These are phyloP conservation scores for Drosophila kanapiae DNA, from an alignment of 1,140 invertebrate genomes.

Conservation along the genomic window DNA sequence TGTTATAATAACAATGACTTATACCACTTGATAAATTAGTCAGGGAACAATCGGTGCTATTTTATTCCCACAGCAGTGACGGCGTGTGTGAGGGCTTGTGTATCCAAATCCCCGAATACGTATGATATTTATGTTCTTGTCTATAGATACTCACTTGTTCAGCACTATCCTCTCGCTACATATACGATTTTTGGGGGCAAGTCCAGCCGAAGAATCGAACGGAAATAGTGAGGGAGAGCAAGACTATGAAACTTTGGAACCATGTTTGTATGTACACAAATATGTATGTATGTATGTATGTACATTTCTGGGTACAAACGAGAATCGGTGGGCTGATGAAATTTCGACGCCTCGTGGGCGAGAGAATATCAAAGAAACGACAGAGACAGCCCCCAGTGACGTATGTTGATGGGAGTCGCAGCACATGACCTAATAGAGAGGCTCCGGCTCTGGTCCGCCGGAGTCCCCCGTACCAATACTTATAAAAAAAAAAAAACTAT, in stretches of 20 bases:
- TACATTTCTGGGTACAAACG: conserved; percentile 11
- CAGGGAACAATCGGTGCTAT: background rate
- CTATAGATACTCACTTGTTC: conserved; percentile 16
- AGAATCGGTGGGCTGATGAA: conserved; percentile 35
- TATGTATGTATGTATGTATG: conserved; percentile 4
- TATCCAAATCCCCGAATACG: conserved; percentile 18
- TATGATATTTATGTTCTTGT: conserved; percentile 35
- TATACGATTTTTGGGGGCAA: conserved; percentile 55
- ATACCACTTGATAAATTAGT: background rate
- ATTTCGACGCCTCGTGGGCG: conserved; percentile 34
- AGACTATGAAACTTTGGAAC: conserved; percentile 8
- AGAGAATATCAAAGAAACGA: conserved; percentile 12
- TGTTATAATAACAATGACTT: background rate
- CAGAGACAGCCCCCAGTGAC: conserved; percentile 21
- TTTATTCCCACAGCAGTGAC: background rate
- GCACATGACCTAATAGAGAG: conserved; percentile 15
- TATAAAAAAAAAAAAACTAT: background rate
- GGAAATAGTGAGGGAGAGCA: conserved; percentile 11
- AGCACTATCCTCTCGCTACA: conserved; percentile 30
- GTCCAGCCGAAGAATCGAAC: conserved; percentile 23
- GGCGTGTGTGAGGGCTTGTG: conserved; percentile 27
- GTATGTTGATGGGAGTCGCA: conserved; percentile 22
- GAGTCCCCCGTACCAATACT: conserved; percentile 3
- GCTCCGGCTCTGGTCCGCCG: conserved; percentile 3
- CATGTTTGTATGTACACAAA: background rate